Percentiles rank a stretch among this genome's conserved stretches.
These are phyloP conservation scores for Lepas anatifera DNA, from an alignment of 2,888 invertebrate species.

Conservation along the genomic window DNA sequence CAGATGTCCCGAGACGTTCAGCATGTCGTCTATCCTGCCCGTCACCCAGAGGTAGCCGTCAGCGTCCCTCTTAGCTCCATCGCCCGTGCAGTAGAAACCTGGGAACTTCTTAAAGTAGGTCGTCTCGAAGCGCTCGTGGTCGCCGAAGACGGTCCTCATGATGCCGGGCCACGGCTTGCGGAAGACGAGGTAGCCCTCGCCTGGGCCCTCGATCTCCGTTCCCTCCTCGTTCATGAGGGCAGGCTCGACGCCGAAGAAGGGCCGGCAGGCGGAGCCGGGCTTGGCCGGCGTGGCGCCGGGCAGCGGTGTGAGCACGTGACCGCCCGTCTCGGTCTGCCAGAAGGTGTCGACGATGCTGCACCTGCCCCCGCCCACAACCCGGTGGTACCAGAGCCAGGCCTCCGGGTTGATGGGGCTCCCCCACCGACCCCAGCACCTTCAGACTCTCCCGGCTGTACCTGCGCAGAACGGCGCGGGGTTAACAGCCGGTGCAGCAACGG, in stretches of 20 bases:
- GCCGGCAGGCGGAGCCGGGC: conserved; percentile 92
- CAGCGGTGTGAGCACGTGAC: conserved; percentile 88
- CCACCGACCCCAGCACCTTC: conserved; percentile 87
- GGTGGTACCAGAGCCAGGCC: conserved; percentile 93
- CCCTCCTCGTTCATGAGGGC: conserved; percentile 79
- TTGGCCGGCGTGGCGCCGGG: conserved; percentile 96
- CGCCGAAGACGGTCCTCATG: conserved; percentile 85
- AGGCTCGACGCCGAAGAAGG: conserved; percentile 94
- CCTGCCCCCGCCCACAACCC: conserved; percentile 33
- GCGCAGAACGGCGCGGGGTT: not conserved
- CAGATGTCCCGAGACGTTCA: conserved; percentile 95
- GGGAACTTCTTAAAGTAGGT: conserved; percentile 94
- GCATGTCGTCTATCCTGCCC: conserved; percentile 94
- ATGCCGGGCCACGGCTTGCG: conserved; percentile 95
- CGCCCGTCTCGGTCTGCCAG: conserved; percentile 99
- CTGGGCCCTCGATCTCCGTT: conserved; percentile 66
- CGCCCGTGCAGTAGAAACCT: conserved; percentile 95
- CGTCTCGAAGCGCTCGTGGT: conserved; percentile 72
- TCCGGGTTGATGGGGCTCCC: conserved; percentile 97
- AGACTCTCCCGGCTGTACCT: conserved; percentile 40
- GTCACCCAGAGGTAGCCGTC: conserved; percentile 96
- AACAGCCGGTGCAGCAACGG: not conserved
- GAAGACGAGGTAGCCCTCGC: conserved; percentile 92
- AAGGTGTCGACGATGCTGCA: conserved; percentile 92
- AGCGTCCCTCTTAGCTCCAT: conserved; percentile 80